Evolutionary conservation across 2,888 invertebrate genomes (phyloP), one percentile per base, ranked within the genome.

Genomic region (Thymelicus sylvestris): DNA sequence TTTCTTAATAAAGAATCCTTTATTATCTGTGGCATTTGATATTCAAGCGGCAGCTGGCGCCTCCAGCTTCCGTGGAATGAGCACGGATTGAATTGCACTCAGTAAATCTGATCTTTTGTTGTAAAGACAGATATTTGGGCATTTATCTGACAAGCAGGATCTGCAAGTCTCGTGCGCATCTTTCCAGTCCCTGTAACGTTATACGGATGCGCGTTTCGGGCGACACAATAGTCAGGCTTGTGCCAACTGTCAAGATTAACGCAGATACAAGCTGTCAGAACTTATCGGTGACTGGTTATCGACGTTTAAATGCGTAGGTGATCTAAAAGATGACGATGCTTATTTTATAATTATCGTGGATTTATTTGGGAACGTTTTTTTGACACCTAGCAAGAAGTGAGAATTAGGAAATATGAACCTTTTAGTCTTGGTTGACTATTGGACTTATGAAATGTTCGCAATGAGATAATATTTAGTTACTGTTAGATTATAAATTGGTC

Each of bases 81-180:
- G 77, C 81, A 83, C 85, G 77, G 83, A 86, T 87, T 86, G 81
- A 78, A 85, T 83, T 84, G 83, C 83, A 83, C 80, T 80, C 79
- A 79, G 84, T 87, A 84, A 90, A 92, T 86, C 74, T 75, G 91
- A 92, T 91, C 87, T 91, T 92, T 93, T 91, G 89, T 91, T 91
- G 91, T 89, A 85, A 86, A 84, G 86, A 84, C 89, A 89, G 86
- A 91, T 88, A 87, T 90, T 87, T 80, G 81, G 79, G 82, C 77
- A 83, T 84, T 84, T 88, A 89, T 90, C 88, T 84, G 79, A 79
- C 79, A 80, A 79, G 78, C 83, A 81, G 80, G 84, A 91, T 89
- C 86, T 80, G 77, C 80, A 81, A 88, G 91, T 86, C 93, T 88
- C 92, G 92, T 91, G 92, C 92, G 81, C 88, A 81, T 84, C 86